Evolutionary conservation across 2,888 invertebrate species (phyloP), one percentile per base, ranked within the genome.

Genomic region (Ennomos quercinarius): DNA sequence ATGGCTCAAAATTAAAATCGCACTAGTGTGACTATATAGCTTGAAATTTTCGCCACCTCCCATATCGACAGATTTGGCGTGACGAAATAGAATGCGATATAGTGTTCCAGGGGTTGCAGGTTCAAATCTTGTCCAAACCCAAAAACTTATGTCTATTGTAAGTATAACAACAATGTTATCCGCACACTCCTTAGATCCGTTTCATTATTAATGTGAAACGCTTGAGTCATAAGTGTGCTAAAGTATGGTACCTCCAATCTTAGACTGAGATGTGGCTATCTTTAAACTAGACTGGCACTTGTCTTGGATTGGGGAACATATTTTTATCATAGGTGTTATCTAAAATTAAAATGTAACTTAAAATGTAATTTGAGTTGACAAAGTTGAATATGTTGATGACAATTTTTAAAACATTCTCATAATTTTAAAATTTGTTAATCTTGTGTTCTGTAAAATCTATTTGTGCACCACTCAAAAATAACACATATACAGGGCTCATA

Each of bases 211-310:
- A 86, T 91, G 81, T 88, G 89, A 83, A 89, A 88, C 84, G 91
- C 91, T 91, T 91, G 92, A 92, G 92, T 92, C 92, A 92, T 93
- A 91, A 91, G 92, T 88, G 91, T 93, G 92, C 92, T 63, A 93
- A 12, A 92, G 61, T 62, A 92, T 59, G 59, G 66, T 86, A 91
- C 90, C 92, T 93, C 92, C 92, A 87, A 68, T 70, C 78, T 76
- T 61, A 81, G 86, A 80, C 89, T 82, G 83, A 82, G 3, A 86
- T 82, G 86, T 86, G 81, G 39, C 73, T 64, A 74, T 66, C 60
- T 57, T 60, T 36, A 45, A 37, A 27, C 5, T 75, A 17, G 53
- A 63, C 68, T 73, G 68, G 8, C 73, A 79, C 82, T 88, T 84
- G 88, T 76, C 81, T 87, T 78, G 80, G 80, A 75, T 74, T 89